phyloP scores from a whole-genome alignment of 2,797 vertebrate species.

The Heterohyrax brucei region DNA sequence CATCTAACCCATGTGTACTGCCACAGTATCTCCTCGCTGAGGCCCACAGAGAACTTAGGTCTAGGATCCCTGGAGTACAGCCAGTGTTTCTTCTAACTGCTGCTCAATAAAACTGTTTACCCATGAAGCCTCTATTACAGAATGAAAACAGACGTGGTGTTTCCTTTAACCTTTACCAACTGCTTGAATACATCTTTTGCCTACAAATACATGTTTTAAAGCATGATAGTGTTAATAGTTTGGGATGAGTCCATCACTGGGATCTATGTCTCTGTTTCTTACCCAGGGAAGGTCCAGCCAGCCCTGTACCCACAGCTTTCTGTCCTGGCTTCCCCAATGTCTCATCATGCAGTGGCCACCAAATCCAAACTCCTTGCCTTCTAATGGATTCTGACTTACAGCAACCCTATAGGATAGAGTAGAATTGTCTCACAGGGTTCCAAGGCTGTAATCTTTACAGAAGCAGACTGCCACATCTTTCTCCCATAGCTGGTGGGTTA shows the following conservation, averaged over 20 bases:
- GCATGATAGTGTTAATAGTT: not conserved
- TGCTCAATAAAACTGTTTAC: slow-evolving; percentile 5
- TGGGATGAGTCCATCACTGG: not conserved
- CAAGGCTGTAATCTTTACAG: no score
- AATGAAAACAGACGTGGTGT: slow-evolving; percentile 35
- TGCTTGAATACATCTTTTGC: slow-evolving; percentile 43
- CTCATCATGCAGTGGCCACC: not conserved
- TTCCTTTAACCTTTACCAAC: slow-evolving; percentile 32
- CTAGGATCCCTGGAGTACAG: slow-evolving; percentile 5
- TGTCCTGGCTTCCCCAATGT: not conserved
- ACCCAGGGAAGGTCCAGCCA: not conserved
- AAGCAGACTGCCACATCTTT: no score
- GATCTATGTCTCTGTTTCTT: not conserved
- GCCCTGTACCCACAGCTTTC: not conserved
- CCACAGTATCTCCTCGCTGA: not conserved
- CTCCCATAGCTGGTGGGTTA: not conserved
- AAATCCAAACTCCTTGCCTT: no score
- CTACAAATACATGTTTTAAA: not conserved
- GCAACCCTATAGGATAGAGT: no score
- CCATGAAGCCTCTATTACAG: not conserved
- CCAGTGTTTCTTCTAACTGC: slow-evolving; percentile 8
- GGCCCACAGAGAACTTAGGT: not conserved
- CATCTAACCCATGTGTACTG: not conserved
- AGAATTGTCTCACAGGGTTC: no score
- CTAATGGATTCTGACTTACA: no score